phyloP scores from a whole-genome alignment of 2,113 vertebrate genomes.

The Conger conger region DNA sequence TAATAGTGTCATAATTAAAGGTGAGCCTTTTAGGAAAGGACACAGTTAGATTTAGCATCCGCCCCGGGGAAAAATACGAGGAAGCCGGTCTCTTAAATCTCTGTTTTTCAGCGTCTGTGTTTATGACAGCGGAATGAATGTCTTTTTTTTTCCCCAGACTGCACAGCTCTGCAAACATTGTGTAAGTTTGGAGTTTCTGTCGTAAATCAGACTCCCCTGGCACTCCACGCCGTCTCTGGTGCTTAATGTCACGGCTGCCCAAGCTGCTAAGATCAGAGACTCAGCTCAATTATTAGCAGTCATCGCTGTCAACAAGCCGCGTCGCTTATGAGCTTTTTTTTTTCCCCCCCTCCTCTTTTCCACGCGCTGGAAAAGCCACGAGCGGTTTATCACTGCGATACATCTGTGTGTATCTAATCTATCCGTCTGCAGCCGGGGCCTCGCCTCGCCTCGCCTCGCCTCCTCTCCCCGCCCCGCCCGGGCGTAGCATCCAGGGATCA shows the following conservation, averaged over 20 bases:
- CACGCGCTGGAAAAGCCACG: constrained; percentile 30
- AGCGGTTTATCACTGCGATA: constrained; percentile 22
- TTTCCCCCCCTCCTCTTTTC: not conserved
- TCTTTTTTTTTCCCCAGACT: not conserved
- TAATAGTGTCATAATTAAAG: not conserved
- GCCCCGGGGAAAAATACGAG: not conserved
- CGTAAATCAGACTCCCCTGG: constrained; percentile 46
- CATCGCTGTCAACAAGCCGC: constrained; percentile 25
- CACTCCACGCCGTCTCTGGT: constrained; percentile 27
- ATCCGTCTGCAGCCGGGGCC: constrained; percentile 41
- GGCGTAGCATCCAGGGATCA: constrained; percentile 38
- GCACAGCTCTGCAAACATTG: not conserved
- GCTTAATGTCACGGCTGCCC: constrained; percentile 36
- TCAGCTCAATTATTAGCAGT: constrained; percentile 41
- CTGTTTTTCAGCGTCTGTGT: not conserved
- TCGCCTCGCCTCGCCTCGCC: constrained; percentile 36
- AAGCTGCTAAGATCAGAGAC: constrained; percentile 36
- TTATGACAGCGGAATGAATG: not conserved
- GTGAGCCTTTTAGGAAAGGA: not conserved
- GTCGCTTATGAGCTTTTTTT: not conserved
- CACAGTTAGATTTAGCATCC: not conserved
- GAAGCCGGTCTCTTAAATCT: not conserved
- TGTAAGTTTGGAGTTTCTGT: constrained; percentile 41
- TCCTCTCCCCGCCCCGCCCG: constrained; percentile 34
- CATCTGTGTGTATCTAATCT: constrained; percentile 37